These are phyloP conservation scores for Onychostoma macrolepis DNA, from an alignment of 2,113 vertebrate species.

Conservation along the genomic window DNA sequence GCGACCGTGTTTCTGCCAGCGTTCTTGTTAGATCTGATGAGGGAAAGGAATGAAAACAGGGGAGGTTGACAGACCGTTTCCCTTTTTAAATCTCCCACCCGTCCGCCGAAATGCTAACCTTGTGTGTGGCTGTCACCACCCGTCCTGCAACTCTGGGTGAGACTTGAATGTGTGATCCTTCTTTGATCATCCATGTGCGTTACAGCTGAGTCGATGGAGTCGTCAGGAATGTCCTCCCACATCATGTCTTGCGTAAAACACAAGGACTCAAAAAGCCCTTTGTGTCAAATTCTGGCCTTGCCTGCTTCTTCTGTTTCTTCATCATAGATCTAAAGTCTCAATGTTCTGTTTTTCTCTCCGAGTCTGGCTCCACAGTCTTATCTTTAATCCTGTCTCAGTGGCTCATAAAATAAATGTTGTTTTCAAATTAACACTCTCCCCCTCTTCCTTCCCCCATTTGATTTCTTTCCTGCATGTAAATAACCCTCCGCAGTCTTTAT, in stretches of 20 bases:
- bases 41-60: conserved; percentile 34
- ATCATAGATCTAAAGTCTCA: not conserved
- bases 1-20: not conserved
- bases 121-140: conserved; percentile 6
- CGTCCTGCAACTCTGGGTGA: not conserved
- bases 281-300: conserved; percentile 25
- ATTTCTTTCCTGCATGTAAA: conserved; percentile 15
- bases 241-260: not conserved
- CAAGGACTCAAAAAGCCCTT: conserved; percentile 27
- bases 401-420: conserved; percentile 42
- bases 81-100: conserved; percentile 27
- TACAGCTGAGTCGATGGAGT: conserved; percentile 32
- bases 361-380: not conserved
- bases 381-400: conserved; percentile 22
- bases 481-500: not conserved
- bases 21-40: conserved; percentile 38
- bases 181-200: conserved; percentile 50
- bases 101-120: not conserved
- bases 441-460: conserved; percentile 27
- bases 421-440: conserved; percentile 30
- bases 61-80: conserved; percentile 36
- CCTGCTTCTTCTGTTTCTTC: not conserved
- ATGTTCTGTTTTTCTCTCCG: not conserved
- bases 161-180: conserved; percentile 18
- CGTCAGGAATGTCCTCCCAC: conserved; percentile 34